These are phyloP conservation scores for Bufotes viridis DNA, from an alignment of 2,797 vertebrate genomes.

Conservation along the genomic window DNA sequence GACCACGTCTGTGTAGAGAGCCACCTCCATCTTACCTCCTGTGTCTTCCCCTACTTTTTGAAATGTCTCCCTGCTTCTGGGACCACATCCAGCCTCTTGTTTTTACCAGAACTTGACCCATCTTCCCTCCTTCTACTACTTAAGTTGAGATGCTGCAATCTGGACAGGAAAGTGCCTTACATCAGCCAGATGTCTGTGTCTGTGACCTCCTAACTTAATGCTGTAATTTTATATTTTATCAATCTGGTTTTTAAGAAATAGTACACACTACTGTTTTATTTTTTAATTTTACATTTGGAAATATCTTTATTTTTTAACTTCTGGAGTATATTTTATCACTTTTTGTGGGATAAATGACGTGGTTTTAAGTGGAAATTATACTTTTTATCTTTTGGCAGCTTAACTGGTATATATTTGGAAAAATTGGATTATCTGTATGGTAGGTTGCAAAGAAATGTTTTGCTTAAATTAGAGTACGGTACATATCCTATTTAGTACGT, in stretches of 20 bases:
- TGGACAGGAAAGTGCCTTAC: conserved; percentile 85
- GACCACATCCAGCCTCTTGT: conserved; percentile 70
- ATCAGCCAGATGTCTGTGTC: conserved; percentile 73
- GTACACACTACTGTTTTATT: conserved; percentile 86
- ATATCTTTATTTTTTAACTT: conserved; percentile 73
- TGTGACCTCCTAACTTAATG: conserved; percentile 77
- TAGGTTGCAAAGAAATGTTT: conserved; percentile 84
- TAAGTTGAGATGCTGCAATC: conserved; percentile 69
- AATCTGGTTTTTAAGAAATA: conserved; percentile 71
- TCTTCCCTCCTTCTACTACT: conserved; percentile 70
- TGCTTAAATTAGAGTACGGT: conserved; percentile 79
- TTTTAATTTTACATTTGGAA: conserved; percentile 85
- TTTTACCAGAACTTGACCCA: conserved; percentile 72
- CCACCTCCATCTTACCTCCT: conserved; percentile 82
- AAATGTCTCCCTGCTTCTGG: conserved; percentile 72
- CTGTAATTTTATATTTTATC: conserved; percentile 72
- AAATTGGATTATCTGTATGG: conserved; percentile 84
- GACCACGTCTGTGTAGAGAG: conserved; percentile 95
- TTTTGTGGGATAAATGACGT: conserved; percentile 80
- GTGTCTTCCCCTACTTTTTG: conserved; percentile 80
- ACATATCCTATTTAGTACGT: conserved; percentile 80
- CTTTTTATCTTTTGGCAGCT: conserved; percentile 92
- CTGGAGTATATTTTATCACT: conserved; percentile 78
- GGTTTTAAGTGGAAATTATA: conserved; percentile 89
- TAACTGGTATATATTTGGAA: conserved; percentile 91